A percentile compares a stretch with the other conserved stretches of the same genome.
These are phyloP conservation scores for Baccha elongata DNA, from an alignment of 2,888 invertebrate species.

Conservation along the genomic window DNA sequence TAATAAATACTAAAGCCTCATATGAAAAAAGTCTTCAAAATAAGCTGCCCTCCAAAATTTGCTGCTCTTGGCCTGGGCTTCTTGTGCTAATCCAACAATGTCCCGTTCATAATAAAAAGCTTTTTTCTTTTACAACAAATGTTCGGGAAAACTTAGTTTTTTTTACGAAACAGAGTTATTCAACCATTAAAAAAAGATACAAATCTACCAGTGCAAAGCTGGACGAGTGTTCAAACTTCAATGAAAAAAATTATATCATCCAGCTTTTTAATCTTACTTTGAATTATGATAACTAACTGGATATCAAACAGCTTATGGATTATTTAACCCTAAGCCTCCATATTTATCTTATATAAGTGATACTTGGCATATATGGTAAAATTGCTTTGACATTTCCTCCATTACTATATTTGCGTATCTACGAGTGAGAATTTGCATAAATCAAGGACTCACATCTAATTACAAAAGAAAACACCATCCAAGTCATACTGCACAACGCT, in stretches of 20 bases:
- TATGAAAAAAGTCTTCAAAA: too few species aligned
- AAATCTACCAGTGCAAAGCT: too few species aligned
- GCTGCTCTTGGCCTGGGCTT: too few species aligned
- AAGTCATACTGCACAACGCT: background rate
- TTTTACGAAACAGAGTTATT: too few species aligned
- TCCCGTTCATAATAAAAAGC: too few species aligned
- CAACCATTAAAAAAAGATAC: too few species aligned
- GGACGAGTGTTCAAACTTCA: too few species aligned
- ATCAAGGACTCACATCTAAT: conserved; percentile 66
- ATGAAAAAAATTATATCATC: conserved; percentile 19
- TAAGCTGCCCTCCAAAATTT: too few species aligned
- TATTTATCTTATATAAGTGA: conserved; percentile 59
- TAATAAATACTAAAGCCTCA: too few species aligned
- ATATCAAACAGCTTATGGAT: conserved; percentile 7
- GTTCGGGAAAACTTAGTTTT: too few species aligned
- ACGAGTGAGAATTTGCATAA: conserved; percentile 30
- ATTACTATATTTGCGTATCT: conserved; percentile 27
- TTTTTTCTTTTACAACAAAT: too few species aligned
- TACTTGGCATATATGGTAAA: conserved; percentile 60
- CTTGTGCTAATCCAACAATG: too few species aligned
- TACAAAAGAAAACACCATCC: conserved; percentile 27
- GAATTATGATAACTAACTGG: conserved; percentile 21
- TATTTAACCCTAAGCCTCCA: conserved; percentile 31
- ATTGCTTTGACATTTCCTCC: conserved; percentile 70
- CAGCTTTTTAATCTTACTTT: background rate